Conservation (phyloP, 1,140 invertebrate species). For the Anagrus nilaparvatae region DNA sequence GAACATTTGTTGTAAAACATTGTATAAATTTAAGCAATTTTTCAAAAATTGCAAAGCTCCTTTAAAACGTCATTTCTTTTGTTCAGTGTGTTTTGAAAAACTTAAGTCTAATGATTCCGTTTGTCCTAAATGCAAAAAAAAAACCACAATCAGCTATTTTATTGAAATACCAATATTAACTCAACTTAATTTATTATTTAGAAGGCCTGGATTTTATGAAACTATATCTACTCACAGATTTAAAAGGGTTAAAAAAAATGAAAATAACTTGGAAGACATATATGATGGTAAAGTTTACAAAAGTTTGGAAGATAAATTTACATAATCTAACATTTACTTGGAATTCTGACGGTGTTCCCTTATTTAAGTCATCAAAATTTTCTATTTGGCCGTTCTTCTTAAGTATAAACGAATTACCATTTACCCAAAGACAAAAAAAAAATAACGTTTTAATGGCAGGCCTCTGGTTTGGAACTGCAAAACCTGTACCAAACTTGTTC, state of each 20-base stretch:
- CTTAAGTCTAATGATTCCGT: background rate
- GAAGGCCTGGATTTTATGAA: background rate
- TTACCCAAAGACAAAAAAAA: background rate
- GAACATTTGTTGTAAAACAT: conserved; percentile 2
- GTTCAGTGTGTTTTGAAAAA: conserved; percentile 1
- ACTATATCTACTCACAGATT: background rate
- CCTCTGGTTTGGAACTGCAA: conserved; percentile 1
- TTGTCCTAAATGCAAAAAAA: background rate
- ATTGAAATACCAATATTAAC: background rate
- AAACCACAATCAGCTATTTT: background rate
- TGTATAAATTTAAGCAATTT: conserved; percentile 3
- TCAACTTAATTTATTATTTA: background rate
- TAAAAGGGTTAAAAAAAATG: background rate
- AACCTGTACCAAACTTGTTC: conserved; percentile 3
- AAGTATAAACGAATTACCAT: conserved; percentile 3
- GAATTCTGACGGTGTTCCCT: conserved; percentile 1
- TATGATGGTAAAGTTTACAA: conserved; percentile 1
- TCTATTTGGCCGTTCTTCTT: conserved; percentile 8
- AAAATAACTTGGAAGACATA: conserved; percentile 4
- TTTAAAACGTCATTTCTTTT: background rate
- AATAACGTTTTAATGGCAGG: conserved; percentile 1
- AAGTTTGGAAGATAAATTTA: background rate
- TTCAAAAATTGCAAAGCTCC: background rate
- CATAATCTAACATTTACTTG: conserved; percentile 4
- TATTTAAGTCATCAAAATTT: conserved; percentile 8